Evolutionary conservation across 1,140 invertebrate species (phyloP).

Genomic region (Procambarus clarkii): DNA sequence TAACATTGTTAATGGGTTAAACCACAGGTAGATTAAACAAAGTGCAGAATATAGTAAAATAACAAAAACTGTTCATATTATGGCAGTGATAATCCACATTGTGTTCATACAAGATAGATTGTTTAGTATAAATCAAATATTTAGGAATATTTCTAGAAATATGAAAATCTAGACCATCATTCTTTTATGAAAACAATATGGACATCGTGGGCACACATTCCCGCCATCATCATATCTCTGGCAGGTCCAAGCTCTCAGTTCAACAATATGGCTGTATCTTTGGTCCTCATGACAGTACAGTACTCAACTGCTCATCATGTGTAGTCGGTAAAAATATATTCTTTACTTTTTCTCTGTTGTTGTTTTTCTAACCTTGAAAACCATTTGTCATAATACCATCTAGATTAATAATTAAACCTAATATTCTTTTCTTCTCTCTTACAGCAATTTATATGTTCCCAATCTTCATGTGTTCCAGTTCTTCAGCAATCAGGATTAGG

Average conservation of each 20-base stretch:
- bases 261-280: slow-evolving; percentile 38
- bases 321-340: slow-evolving; percentile 40
- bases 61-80: not conserved
- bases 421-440: not conserved
- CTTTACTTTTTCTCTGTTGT: slow-evolving; percentile 35
- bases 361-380: not conserved
- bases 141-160: not conserved
- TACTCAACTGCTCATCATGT: slow-evolving; percentile 40
- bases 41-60: not conserved
- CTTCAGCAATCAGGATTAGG: too few species aligned
- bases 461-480: too few species aligned
- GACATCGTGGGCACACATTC: slow-evolving; percentile 40
- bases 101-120: slow-evolving; percentile 19
- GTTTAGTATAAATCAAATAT: not conserved
- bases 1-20: not conserved
- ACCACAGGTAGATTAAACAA: slow-evolving; percentile 2
- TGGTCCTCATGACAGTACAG: slow-evolving; percentile 40
- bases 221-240: slow-evolving; percentile 38
- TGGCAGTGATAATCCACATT: slow-evolving; percentile 21
- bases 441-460: too few species aligned
- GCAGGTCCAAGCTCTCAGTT: slow-evolving; percentile 35
- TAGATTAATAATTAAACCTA: too few species aligned
- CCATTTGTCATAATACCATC: too few species aligned
- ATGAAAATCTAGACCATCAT: not conserved
- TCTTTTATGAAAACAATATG: slow-evolving; percentile 9